These are phyloP conservation scores for Spialia ferax DNA, from an alignment of 2,888 invertebrate genomes.

Conservation along the genomic window DNA sequence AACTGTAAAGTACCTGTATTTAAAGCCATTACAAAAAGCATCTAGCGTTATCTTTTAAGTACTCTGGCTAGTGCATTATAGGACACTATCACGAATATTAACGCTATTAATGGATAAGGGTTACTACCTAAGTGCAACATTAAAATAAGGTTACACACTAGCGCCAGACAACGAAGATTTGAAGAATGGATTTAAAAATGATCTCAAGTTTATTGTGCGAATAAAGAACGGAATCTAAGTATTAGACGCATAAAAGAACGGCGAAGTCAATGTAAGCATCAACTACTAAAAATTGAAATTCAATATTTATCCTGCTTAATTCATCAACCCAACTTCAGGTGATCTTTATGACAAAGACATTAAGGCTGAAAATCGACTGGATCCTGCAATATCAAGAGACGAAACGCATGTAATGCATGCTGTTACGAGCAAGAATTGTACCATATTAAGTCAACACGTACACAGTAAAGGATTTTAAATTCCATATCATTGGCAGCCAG, in stretches of 20 bases:
- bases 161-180: neutral
- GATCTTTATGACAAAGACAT: neutral
- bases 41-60: neutral
- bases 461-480: constrained; percentile 48
- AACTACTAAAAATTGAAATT: constrained; percentile 55
- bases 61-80: neutral
- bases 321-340: neutral
- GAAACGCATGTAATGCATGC: constrained; percentile 43
- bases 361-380: constrained; percentile 16
- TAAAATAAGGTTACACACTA: neutral
- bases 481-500: constrained; percentile 32
- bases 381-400: neutral
- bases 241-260: constrained; percentile 54
- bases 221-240: constrained; percentile 40
- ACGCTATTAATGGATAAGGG: neutral
- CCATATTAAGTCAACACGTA: constrained; percentile 49
- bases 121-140: neutral
- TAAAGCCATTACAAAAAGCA: neutral
- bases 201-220: constrained; percentile 23
- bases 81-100: neutral
- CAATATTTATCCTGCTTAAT: constrained; percentile 53
- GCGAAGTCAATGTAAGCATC: constrained; percentile 49
- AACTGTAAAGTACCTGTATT: too few relatives aligned
- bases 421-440: constrained; percentile 45
- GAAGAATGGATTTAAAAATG: neutral